Base-by-base conservation (phyloP, 2,888 invertebrate species). In the Ariolimax columbianus region DNA sequence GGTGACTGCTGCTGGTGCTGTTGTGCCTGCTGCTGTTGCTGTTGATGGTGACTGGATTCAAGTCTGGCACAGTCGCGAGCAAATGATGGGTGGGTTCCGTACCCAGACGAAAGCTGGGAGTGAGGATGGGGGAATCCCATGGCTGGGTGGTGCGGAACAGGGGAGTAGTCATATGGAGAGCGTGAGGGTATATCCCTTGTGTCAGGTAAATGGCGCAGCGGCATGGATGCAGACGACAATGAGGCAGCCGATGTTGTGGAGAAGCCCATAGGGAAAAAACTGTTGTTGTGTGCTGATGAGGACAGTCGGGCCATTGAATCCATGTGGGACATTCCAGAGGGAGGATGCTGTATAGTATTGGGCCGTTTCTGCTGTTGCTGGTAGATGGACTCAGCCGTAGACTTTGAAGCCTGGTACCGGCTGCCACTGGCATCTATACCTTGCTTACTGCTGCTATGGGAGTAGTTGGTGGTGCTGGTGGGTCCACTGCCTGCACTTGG, bases 221-320 rank as follows among this genome's bases (percentile, higher is more conserved):
- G 85, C 85, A 85, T 82, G 4, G 85, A 85, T 4, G 85, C 80
- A 19, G 85, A 80, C 33, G 83, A 77, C 66, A 95, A 95, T 91
- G 95, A 95, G 90, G 96, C 95, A 88, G 95, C 95, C 80, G 95
- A 95, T 63, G 95, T 91, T 51, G 80, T 90, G 59, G 93, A 92
- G 83, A 93, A 92, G 80, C 88, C 82, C 77, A 82, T 82, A 43
- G 82, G 59, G 59, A 82, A 85, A 59, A 82, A 85, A 47, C 77
- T 82, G 75, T 92, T 75, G 86, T 92, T 92, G 33, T 92, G 92
- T 87, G 88, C 89, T 0, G 93, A 93, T 75, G 92, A 92, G 83
- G 82, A 75, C 38, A 85, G 72, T 14, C 77, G 77, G 0, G 77
- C 75, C 85, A 82, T 85, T 23, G 85, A 77, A 66, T 85, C 85